Evolutionary conservation across 1,140 invertebrate genomes (phyloP).

Genomic region (Periplaneta americana): DNA sequence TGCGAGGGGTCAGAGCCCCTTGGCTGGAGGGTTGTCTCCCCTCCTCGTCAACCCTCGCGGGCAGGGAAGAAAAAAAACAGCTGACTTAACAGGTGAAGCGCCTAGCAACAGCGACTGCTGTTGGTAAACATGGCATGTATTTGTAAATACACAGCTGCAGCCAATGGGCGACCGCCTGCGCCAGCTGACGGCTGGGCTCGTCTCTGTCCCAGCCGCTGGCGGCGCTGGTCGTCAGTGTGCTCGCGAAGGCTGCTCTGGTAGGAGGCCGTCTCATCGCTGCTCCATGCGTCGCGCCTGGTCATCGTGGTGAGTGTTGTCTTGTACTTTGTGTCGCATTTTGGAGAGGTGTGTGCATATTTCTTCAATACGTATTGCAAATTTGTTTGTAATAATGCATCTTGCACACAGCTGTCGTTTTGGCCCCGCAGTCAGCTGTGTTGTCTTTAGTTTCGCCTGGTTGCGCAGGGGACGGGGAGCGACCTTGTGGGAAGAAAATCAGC

Average conservation of each 20-base stretch:
- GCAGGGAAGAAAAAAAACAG: neutral
- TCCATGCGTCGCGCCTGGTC: too few relatives aligned
- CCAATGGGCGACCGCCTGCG: neutral
- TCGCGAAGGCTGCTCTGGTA: neutral
- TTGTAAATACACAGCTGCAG: neutral
- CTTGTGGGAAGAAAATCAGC: neutral
- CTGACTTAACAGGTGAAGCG: neutral
- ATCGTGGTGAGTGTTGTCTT: too few relatives aligned
- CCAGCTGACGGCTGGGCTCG: neutral
- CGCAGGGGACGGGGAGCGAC: neutral
- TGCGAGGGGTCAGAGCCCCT: neutral
- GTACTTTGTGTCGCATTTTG: too few relatives aligned
- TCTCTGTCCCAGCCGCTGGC: neutral
- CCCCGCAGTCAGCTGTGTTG: neutral
- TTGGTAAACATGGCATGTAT: neutral
- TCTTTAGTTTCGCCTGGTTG: neutral
- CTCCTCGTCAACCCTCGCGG: neutral
- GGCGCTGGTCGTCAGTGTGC: neutral
- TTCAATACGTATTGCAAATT: too few relatives aligned
- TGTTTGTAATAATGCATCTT: neutral
- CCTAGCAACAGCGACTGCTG: neutral
- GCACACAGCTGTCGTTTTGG: neutral
- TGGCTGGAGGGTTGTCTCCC: neutral
- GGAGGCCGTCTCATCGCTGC: too few relatives aligned
- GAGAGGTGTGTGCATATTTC: too few relatives aligned